Evolutionary conservation across 2,113 vertebrate species (phyloP).

Genomic region (Rhagologus leucostigma): DNA sequence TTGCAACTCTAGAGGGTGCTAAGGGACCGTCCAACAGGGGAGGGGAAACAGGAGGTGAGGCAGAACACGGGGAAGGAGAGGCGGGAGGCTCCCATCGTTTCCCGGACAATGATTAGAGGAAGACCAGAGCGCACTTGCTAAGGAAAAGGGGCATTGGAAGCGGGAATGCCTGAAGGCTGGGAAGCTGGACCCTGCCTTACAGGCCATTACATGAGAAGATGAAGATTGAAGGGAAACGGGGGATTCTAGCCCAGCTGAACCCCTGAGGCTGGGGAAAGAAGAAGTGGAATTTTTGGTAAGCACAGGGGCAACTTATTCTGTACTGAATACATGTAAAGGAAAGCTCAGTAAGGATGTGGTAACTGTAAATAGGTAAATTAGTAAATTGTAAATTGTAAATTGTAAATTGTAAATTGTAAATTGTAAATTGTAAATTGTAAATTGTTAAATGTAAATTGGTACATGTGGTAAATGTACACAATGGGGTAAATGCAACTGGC

Average conservation of each 20-base stretch:
- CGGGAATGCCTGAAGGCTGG: not conserved
- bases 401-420: not conserved
- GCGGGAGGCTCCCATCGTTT: not conserved
- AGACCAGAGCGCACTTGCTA: not conserved
- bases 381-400: not conserved
- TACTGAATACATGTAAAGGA: not conserved
- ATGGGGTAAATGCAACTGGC: not conserved
- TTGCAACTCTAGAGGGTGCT: not conserved
- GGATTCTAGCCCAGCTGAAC: not conserved
- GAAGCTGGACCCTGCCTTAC: not conserved
- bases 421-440: not conserved
- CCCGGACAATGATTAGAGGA: not conserved
- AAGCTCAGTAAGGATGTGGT: not conserved
- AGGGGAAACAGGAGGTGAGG: not conserved
- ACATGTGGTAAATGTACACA: not conserved
- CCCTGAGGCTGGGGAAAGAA: not conserved
- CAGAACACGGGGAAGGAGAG: not conserved
- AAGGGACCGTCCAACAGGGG: not conserved
- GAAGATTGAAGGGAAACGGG: not conserved
- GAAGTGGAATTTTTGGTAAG: not conserved
- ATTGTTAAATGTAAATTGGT: not conserved
- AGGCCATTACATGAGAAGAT: not conserved
- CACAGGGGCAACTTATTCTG: not conserved
- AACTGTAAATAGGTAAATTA: not conserved
- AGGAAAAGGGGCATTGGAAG: not conserved